These are phyloP conservation scores for Hemichromis elongatus DNA, from an alignment of 2,113 vertebrate species.

Conservation along the genomic window DNA sequence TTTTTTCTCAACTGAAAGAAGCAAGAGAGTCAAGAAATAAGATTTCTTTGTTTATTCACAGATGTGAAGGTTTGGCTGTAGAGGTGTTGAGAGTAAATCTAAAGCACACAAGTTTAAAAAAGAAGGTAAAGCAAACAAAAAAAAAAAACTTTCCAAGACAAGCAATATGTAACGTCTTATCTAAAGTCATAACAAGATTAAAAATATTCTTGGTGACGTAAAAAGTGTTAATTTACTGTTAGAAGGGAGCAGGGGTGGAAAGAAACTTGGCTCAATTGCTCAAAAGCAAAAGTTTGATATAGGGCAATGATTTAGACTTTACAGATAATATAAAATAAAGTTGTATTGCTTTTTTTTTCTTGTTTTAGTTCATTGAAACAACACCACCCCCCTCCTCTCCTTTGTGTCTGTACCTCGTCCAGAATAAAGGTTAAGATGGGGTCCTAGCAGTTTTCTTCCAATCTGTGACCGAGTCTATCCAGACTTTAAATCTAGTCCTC, in stretches of 20 bases:
- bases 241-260: not conserved
- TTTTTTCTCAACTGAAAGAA: not conserved
- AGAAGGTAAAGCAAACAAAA: not conserved
- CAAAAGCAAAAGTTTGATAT: not conserved
- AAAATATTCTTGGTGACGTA: not conserved
- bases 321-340: not conserved
- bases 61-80: not conserved
- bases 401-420: not conserved
- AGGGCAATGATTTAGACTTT: not conserved
- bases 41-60: not conserved
- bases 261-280: not conserved
- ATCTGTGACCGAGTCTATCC: not conserved
- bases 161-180: not conserved
- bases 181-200: not conserved
- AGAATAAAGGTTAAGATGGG: constrained; percentile 20
- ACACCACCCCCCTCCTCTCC: not conserved
- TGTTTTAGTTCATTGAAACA: not conserved
- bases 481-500: not conserved
- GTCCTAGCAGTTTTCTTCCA: constrained; percentile 22
- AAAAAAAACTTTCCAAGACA: not conserved
- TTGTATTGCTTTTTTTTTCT: not conserved
- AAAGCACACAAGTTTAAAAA: not conserved
- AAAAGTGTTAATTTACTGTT: not conserved
- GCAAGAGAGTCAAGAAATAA: not conserved
- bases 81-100: not conserved